These are phyloP conservation scores for Zosterops borbonicus DNA, from an alignment of 2,113 vertebrate species.

Conservation along the genomic window DNA sequence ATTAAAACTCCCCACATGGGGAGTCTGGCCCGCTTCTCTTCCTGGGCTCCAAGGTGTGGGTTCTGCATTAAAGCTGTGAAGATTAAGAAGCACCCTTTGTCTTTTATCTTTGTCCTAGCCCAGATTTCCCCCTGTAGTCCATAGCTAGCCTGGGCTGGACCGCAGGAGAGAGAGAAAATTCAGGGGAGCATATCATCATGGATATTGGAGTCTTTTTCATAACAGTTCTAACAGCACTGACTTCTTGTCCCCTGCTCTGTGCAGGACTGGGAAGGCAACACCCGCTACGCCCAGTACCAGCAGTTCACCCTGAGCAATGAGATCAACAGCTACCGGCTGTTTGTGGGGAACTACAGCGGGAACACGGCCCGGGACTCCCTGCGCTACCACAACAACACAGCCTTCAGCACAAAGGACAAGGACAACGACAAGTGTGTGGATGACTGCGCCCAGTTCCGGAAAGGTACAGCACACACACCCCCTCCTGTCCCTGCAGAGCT, in stretches of 20 bases:
- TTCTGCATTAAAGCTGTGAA: too few relatives aligned
- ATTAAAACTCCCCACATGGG: too few relatives aligned
- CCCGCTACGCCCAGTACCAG: slow-evolving; percentile 84
- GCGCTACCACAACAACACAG: slow-evolving; percentile 96
- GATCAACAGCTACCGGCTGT: slow-evolving; percentile 90
- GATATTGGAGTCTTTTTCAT: not conserved
- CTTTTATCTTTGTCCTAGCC: too few relatives aligned
- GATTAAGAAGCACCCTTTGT: too few relatives aligned
- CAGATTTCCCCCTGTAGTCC: too few relatives aligned
- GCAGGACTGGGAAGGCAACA: slow-evolving; percentile 92
- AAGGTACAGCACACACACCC: slow-evolving; percentile 73
- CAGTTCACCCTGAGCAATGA: slow-evolving; percentile 87
- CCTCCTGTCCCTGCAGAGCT: fast-evolving
- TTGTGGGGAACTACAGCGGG: slow-evolving; percentile 88
- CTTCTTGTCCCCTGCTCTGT: not conserved
- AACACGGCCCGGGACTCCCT: slow-evolving; percentile 84
- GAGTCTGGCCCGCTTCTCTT: too few relatives aligned
- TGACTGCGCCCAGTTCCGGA: slow-evolving; percentile 87
- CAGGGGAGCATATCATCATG: too few relatives aligned
- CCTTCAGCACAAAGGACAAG: slow-evolving; percentile 96
- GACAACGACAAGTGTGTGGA: slow-evolving; percentile 98
- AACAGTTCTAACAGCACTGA: fast-evolving
- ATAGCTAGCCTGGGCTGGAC: too few relatives aligned
- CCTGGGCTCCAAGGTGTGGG: too few relatives aligned
- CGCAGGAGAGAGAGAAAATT: too few relatives aligned